phyloP scores from a whole-genome alignment of 1,140 invertebrate genomes.

The Tetraneura akinire region DNA sequence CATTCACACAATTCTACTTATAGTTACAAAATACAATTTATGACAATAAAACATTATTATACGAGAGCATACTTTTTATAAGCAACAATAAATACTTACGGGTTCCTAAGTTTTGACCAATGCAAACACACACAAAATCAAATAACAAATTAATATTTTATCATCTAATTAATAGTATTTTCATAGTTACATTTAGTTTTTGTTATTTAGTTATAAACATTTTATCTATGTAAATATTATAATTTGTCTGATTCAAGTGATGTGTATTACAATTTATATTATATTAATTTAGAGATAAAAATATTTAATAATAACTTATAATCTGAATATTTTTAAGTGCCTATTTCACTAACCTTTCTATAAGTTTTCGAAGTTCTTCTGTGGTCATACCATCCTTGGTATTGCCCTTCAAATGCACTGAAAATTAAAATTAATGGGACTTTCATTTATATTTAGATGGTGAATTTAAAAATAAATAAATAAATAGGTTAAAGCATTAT shows the following conservation, averaged over 20 bases:
- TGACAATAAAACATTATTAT: neutral
- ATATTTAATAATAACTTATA: no score
- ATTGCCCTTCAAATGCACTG: slow-evolving; percentile 70
- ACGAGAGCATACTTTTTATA: neutral
- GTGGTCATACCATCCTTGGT: slow-evolving; percentile 87
- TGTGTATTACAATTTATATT: neutral
- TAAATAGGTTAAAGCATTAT: slow-evolving; percentile 14
- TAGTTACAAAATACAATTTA: slow-evolving; percentile 14
- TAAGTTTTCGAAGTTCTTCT: slow-evolving; percentile 93
- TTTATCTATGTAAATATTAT: no score
- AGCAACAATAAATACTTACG: slow-evolving; percentile 65
- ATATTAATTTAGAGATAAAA: neutral
- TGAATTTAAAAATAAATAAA: neutral
- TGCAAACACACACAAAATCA: slow-evolving; percentile 54
- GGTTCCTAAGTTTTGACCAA: slow-evolving; percentile 63
- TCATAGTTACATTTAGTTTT: neutral
- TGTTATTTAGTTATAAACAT: neutral
- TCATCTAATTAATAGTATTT: neutral
- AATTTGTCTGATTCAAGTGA: neutral
- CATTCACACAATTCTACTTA: slow-evolving; percentile 14
- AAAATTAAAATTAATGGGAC: slow-evolving; percentile 59
- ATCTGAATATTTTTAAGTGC: neutral
- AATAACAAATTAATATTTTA: slow-evolving; percentile 12
- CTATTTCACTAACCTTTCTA: slow-evolving; percentile 81
- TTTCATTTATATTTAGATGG: slow-evolving; percentile 20